phyloP scores from a whole-genome alignment of 2,797 vertebrate species.

The Ficedula albicollis region DNA sequence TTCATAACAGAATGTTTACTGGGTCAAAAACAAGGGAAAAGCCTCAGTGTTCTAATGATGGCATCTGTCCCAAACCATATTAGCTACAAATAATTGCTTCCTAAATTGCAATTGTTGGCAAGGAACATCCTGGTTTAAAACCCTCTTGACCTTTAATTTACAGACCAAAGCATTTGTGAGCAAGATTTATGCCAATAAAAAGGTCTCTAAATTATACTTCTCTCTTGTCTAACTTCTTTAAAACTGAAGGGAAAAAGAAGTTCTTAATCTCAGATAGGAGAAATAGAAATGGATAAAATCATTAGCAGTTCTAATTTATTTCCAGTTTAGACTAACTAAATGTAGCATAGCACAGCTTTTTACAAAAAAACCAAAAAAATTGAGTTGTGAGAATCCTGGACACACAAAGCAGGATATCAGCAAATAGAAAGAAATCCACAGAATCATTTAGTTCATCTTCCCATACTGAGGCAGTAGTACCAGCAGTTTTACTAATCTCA shows the following conservation, averaged over 20 bases:
- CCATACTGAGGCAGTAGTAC: neutral
- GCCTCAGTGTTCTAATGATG: neutral
- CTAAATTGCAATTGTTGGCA: conserved; percentile 9
- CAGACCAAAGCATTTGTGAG: neutral
- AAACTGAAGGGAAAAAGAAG: neutral
- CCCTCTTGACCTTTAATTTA: neutral
- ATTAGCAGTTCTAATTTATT: neutral
- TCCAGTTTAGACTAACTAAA: neutral
- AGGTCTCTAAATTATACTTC: neutral
- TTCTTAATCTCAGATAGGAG: neutral
- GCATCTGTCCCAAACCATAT: neutral
- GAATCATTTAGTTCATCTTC: neutral
- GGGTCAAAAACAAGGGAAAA: neutral
- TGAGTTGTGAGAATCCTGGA: neutral
- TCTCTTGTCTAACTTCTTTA: neutral
- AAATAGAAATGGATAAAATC: neutral
- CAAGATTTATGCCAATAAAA: neutral
- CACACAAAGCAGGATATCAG: neutral
- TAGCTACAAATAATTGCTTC: conserved; percentile 9
- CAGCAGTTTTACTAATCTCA: neutral
- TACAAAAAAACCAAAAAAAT: neutral
- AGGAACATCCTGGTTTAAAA: conserved; percentile 18
- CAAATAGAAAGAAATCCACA: neutral
- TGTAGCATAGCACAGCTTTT: neutral
- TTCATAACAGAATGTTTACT: neutral